phyloP scores from a whole-genome alignment of 1,140 invertebrate species.

The Lepidurus arcticus region DNA sequence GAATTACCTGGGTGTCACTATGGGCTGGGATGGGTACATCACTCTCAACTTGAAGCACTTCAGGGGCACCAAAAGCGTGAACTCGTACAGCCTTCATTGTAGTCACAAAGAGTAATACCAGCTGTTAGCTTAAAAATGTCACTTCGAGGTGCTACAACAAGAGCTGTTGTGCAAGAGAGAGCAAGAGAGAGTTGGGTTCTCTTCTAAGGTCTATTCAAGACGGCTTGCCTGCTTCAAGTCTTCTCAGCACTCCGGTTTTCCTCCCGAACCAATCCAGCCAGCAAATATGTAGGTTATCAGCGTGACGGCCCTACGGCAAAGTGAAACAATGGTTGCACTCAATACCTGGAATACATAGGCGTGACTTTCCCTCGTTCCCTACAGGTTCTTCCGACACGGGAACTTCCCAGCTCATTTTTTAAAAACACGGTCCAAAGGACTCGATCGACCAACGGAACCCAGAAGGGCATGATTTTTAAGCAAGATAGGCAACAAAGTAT shows the following conservation, averaged over 20 bases:
- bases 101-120: background rate
- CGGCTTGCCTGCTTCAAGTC: background rate
- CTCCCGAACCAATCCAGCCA: background rate
- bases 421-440: too few relatives aligned
- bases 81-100: conserved; percentile 44
- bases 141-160: background rate
- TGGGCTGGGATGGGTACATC: conserved; percentile 43
- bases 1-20: conserved; percentile 40
- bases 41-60: conserved; percentile 42
- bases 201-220: background rate
- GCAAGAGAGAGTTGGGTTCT: background rate
- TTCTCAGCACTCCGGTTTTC: background rate
- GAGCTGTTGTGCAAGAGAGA: background rate
- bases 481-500: background rate
- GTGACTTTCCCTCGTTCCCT: background rate
- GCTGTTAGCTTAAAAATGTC: too few relatives aligned
- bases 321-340: background rate
- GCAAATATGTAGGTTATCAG: background rate
- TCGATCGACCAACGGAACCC: too few relatives aligned
- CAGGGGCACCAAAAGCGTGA: conserved; percentile 43
- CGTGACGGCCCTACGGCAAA: background rate
- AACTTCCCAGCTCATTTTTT: too few relatives aligned
- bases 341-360: background rate
- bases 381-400: background rate
- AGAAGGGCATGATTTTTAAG: background rate